Percentiles rank a stretch among this genome's conserved stretches.
Evolutionary conservation across 2,797 vertebrate species (phyloP).

Genomic region (Myotis findleyi): DNA sequence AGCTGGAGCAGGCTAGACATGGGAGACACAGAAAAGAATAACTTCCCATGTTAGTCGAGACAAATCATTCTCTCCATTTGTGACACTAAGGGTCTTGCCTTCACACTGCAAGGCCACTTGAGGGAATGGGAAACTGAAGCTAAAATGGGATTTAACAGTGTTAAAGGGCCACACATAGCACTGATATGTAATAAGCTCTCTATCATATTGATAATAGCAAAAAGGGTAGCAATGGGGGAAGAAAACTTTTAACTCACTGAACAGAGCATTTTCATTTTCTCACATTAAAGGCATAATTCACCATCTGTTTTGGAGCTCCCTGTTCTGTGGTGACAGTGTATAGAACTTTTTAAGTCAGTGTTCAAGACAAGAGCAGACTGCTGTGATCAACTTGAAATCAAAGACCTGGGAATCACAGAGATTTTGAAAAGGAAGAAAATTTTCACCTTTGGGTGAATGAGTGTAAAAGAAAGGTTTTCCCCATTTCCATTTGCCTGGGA

Average conservation of each 20-base stretch:
- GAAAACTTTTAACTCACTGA: background rate
- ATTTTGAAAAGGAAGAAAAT: conserved; percentile 19
- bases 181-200: background rate
- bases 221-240: background rate
- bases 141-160: background rate
- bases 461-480: background rate
- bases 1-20: background rate
- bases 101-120: background rate
- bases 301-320: background rate
- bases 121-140: background rate
- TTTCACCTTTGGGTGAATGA: background rate
- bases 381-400: background rate
- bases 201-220: background rate
- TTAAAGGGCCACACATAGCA: background rate
- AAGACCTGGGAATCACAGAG: background rate
- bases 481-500: background rate
- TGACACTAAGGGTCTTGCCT: background rate
- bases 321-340: background rate
- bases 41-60: conserved; percentile 14
- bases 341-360: background rate
- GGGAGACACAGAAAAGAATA: background rate
- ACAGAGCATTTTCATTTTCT: conserved; percentile 35
- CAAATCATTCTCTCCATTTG: background rate
- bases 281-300: conserved; percentile 17
- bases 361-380: conserved; percentile 12